Evolutionary conservation across 2,113 vertebrate genomes (phyloP).

Genomic region (Mustela nigripes): DNA sequence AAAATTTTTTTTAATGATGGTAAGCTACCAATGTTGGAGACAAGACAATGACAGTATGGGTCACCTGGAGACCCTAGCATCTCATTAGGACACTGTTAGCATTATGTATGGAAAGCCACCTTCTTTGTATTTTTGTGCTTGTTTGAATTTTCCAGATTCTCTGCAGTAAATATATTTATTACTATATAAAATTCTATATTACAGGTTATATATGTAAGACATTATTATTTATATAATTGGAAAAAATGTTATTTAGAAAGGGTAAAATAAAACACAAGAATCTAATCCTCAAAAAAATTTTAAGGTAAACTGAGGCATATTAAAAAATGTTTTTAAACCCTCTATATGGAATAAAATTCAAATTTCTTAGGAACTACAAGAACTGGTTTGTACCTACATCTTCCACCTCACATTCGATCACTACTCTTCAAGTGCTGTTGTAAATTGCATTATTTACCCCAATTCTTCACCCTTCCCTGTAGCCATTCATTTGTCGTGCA

Average conservation of each 20-base stretch:
- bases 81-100: not conserved
- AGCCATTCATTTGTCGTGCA: not conserved
- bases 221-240: not conserved
- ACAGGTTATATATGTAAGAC: not conserved
- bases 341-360: not conserved
- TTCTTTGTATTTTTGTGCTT: not conserved
- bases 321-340: not conserved
- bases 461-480: not conserved
- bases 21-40: not conserved
- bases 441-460: not conserved
- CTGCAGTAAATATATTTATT: not conserved
- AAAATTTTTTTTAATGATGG: not conserved
- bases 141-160: slow-evolving; percentile 35
- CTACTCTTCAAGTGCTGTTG: not conserved
- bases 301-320: not conserved
- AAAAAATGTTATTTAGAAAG: not conserved
- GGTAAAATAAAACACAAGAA: not conserved
- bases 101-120: not conserved
- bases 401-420: not conserved
- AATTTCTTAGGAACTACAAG: not conserved
- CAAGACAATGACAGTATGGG: not conserved
- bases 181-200: not conserved
- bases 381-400: not conserved
- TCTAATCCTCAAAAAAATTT: not conserved
- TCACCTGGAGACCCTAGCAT: not conserved